A percentile compares a stretch with the other conserved stretches of the same genome.
Conservation (phyloP, 2,113 vertebrate genomes). For the Neolamprologus kungweensis region DNA sequence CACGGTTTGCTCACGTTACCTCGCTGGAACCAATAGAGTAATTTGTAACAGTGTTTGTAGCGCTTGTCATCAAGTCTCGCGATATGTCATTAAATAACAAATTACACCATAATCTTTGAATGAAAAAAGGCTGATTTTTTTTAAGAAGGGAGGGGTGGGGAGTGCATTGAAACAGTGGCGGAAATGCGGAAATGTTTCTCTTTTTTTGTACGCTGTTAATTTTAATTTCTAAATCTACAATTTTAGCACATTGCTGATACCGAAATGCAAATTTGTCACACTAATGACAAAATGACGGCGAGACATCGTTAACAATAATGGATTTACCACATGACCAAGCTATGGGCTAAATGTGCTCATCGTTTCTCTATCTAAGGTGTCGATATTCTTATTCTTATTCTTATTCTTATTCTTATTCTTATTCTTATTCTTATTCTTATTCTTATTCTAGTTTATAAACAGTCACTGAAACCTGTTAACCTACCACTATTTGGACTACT, state of each 20-base stretch:
- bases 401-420: not conserved
- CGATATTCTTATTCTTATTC: not conserved
- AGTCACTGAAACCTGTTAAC: not conserved
- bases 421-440: not conserved
- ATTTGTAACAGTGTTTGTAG: slow-evolving; percentile 29
- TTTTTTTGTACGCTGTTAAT: not conserved
- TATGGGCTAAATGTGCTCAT: not conserved
- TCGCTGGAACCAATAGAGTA: slow-evolving; percentile 37
- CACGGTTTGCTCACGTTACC: slow-evolving; percentile 26
- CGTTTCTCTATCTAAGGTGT: not conserved
- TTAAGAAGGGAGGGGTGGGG: not conserved
- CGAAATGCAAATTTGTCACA: not conserved
- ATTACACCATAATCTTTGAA: not conserved
- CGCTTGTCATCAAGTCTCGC: not conserved
- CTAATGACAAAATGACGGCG: not conserved
- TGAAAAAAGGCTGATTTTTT: not conserved
- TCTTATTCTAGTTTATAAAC: not conserved
- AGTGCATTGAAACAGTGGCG: not conserved
- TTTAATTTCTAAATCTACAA: not conserved
- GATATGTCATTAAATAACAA: slow-evolving; percentile 16
- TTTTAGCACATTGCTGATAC: not conserved
- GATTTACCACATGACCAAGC: not conserved
- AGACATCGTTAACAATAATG: not conserved
- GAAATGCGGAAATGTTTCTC: not conserved
- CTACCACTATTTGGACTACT: not conserved